Conservation (phyloP, 2,113 vertebrate genomes). For the Elanus axillaris region DNA sequence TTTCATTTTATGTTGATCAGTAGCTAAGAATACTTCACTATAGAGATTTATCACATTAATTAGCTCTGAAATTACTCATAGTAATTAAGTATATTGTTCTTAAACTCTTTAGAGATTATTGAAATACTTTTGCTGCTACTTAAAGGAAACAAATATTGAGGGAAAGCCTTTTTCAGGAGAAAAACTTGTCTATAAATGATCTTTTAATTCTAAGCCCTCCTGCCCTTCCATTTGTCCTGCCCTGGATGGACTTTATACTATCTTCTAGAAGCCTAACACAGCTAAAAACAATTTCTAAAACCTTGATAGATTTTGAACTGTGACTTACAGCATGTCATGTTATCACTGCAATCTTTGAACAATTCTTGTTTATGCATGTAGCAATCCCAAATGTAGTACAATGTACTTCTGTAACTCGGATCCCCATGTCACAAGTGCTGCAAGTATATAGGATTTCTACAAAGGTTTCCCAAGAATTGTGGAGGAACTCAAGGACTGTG, state of each 20-base stretch:
- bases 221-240: not conserved
- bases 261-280: not conserved
- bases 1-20: conserved; percentile 65
- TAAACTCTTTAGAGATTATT: conserved; percentile 74
- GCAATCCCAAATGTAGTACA: not conserved
- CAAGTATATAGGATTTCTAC: not conserved
- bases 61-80: conserved; percentile 73
- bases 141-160: conserved; percentile 62
- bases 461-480: not conserved
- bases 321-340: not conserved
- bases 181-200: not conserved
- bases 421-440: not conserved
- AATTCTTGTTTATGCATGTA: not conserved
- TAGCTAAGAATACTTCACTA: conserved; percentile 71
- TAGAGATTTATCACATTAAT: conserved; percentile 76
- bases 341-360: not conserved
- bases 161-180: not conserved
- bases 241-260: not conserved
- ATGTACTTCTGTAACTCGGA: not conserved
- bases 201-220: not conserved
- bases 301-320: not conserved
- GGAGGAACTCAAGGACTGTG: not conserved
- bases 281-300: not conserved
- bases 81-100: conserved; percentile 79
- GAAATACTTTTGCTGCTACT: conserved; percentile 63